Conservation (phyloP, 2,797 vertebrate genomes). For the Acestrorhynchus altus region DNA sequence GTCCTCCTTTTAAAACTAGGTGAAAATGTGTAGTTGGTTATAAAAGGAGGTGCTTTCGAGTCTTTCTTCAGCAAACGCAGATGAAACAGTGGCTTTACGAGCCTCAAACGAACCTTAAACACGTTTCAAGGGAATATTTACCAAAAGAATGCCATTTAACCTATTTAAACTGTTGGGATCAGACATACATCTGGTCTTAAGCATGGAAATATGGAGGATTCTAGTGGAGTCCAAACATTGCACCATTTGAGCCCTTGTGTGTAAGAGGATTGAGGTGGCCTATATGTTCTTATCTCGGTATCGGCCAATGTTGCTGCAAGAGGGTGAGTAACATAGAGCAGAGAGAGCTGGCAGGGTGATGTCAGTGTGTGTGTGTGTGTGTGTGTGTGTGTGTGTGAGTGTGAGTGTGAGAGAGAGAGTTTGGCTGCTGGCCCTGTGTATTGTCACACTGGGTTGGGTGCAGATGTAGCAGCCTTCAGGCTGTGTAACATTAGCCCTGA, state of each 20-base stretch:
- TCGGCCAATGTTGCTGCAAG: neutral
- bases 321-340: slow-evolving; percentile 38
- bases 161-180: too few species aligned
- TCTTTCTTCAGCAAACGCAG: too few species aligned
- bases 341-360: slow-evolving; percentile 34
- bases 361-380: slow-evolving; percentile 36
- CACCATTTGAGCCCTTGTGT: neutral
- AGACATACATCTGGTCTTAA: neutral
- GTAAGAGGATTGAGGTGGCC: neutral
- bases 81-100: too few species aligned
- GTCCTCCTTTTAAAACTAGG: too few species aligned
- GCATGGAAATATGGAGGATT: neutral
- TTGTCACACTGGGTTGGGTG: slow-evolving; percentile 46
- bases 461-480: slow-evolving; percentile 55
- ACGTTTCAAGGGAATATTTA: too few species aligned
- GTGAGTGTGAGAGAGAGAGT: slow-evolving; percentile 24
- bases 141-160: too few species aligned
- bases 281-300: slow-evolving; percentile 23
- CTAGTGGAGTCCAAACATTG: neutral
- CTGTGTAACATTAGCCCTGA: slow-evolving; percentile 56
- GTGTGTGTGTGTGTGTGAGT: neutral
- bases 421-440: slow-evolving; percentile 53
- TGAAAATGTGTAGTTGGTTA: too few species aligned
- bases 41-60: too few species aligned
- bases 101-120: too few species aligned